Conservation (phyloP, 2,797 vertebrate genomes). For the Enteromius unitaeniatus region DNA sequence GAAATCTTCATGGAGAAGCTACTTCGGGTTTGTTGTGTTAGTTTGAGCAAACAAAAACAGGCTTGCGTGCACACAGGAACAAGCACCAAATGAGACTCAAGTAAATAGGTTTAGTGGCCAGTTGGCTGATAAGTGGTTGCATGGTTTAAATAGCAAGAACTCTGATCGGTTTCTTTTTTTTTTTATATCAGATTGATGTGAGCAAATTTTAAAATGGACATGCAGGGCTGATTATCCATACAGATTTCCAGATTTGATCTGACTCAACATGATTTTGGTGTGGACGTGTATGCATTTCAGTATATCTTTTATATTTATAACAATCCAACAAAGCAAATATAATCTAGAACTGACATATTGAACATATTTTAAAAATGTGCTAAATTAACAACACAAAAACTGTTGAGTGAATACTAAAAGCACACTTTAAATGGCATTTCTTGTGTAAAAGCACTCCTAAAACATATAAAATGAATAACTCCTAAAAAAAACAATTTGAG, state of each 20-base stretch:
- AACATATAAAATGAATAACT: background rate
- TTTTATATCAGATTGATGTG: background rate
- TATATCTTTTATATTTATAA: background rate
- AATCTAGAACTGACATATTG: background rate
- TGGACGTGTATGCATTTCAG: background rate
- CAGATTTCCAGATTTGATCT: background rate
- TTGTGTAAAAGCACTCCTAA: background rate
- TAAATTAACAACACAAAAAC: background rate
- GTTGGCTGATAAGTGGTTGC: background rate
- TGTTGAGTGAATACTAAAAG: background rate
- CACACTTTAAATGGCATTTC: background rate
- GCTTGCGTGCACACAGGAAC: background rate
- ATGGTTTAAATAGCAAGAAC: background rate
- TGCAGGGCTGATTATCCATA: background rate
- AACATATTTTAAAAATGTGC: background rate
- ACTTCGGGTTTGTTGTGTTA: constrained; percentile 6
- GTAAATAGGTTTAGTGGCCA: background rate
- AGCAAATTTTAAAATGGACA: background rate
- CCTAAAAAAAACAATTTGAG: background rate
- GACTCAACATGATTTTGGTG: background rate
- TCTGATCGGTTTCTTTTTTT: background rate
- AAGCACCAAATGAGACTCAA: background rate
- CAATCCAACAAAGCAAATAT: background rate
- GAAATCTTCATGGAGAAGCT: constrained; percentile 9
- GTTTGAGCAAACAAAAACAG: constrained; percentile 20